phyloP scores from a whole-genome alignment of 2,888 invertebrate genomes.

The Pyrocoelia pectoralis region DNA sequence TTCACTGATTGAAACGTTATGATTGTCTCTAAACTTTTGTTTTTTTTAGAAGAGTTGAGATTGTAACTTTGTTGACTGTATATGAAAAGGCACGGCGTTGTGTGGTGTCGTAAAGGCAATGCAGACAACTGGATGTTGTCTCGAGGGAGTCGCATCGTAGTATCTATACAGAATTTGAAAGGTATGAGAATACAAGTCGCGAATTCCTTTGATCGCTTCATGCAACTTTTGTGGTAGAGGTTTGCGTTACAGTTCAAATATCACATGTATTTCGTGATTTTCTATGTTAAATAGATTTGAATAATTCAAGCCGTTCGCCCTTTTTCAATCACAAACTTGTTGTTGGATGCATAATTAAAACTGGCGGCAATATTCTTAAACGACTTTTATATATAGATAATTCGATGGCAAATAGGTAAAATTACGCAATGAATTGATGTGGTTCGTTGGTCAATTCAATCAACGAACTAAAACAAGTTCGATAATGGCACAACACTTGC shows the following conservation, averaged over 20 bases:
- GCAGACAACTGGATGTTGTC: slow-evolving; percentile 29
- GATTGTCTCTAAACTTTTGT: slow-evolving; percentile 9
- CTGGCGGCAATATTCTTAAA: neutral
- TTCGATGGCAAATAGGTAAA: neutral
- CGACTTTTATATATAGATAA: neutral
- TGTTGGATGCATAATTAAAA: neutral
- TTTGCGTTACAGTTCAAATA: slow-evolving; percentile 13
- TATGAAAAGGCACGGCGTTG: slow-evolving; percentile 21
- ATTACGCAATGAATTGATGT: neutral
- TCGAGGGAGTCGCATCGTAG: slow-evolving; percentile 16
- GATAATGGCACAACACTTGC: slow-evolving; percentile 26
- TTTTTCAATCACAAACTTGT: neutral
- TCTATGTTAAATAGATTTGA: slow-evolving; percentile 4
- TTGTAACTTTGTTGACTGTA: neutral
- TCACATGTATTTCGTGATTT: slow-evolving; percentile 10
- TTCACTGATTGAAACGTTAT: slow-evolving; percentile 8
- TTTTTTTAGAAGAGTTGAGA: slow-evolving; percentile 5
- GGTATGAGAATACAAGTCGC: slow-evolving; percentile 21
- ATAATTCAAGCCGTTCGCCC: slow-evolving; percentile 1
- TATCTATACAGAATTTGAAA: slow-evolving; percentile 19
- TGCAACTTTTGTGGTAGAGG: slow-evolving; percentile 16
- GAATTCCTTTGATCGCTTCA: slow-evolving; percentile 25
- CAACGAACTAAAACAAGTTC: slow-evolving; percentile 38
- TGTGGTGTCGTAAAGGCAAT: slow-evolving; percentile 24
- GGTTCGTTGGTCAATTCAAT: slow-evolving; percentile 43